phyloP scores from a whole-genome alignment of 2,888 invertebrate species.

The Aspidiotus destructor region DNA sequence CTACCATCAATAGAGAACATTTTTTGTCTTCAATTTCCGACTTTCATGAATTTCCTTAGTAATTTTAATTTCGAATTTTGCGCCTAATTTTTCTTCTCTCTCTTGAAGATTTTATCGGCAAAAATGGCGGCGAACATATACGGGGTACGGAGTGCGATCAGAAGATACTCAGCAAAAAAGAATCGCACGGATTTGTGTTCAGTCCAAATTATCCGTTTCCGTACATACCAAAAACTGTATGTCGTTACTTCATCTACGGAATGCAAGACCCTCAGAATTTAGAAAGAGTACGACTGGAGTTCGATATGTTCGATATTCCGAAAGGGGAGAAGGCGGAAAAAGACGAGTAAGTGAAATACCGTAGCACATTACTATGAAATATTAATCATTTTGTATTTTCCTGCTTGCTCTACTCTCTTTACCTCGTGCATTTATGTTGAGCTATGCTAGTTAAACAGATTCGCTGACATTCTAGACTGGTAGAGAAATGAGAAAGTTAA shows the following conservation, averaged over 20 bases:
- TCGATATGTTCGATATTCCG: constrained; percentile 82
- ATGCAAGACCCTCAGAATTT: constrained; percentile 94
- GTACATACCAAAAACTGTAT: constrained; percentile 91
- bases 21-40: too few species aligned
- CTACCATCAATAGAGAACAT: too few species aligned
- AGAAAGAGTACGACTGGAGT: constrained; percentile 83
- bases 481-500: too few species aligned
- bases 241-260: constrained; percentile 96
- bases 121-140: constrained; percentile 89
- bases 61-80: neutral
- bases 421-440: too few species aligned
- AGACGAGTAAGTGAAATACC: constrained; percentile 60
- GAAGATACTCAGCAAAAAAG: constrained; percentile 86
- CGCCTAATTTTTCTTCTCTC: constrained; percentile 21
- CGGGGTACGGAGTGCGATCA: constrained; percentile 98
- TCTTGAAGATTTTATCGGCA: constrained; percentile 74
- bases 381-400: too few species aligned
- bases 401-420: too few species aligned
- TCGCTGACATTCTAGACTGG: too few species aligned
- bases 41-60: too few species aligned
- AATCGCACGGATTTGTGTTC: constrained; percentile 83
- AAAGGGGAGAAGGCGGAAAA: constrained; percentile 70
- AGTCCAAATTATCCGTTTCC: constrained; percentile 94
- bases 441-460: too few species aligned
- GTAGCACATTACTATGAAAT: neutral